Base-by-base conservation (phyloP, 2,888 invertebrate genomes). In the Rhagophthalmus giganteus region DNA sequence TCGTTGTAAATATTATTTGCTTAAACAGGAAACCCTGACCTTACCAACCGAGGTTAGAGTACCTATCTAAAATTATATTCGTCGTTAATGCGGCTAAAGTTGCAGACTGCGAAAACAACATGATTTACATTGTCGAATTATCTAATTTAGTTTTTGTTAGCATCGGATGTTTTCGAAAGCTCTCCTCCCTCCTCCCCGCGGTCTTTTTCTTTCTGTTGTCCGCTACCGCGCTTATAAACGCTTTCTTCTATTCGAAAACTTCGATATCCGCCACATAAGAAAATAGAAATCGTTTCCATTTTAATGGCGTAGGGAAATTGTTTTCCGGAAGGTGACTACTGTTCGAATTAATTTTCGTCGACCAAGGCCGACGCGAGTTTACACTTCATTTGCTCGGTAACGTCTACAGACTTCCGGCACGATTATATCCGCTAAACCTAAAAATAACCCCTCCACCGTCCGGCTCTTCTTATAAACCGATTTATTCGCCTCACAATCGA, bases 381-480 rank as follows among this genome's bases (percentile, higher is more conserved):
- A 41, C 46, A 52, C 34, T 47, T 41, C 31, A 34, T 30, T 47
- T 47, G 34, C 52, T 32, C 34, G 26, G 37, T 39, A 52, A 52
- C 47, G 45, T 38, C 40, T 40, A 33, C 34, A 20, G 45, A 51
- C 45, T 51, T 51, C 45, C 51, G 39, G 45, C 20, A 39, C 16
- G 34, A 37, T 25, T 39, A 30, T 34, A 34, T 40, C 26, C 26
- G 42, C 30, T 32, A 33, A 16, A 39, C 26, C 40, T 13, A 34
- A 33, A 48, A 34, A 48, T 40, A 40, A 42, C 25, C 33, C 15
- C 9, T 9, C n/a, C n/a, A n/a, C n/a, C 37, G 30, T 12, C 7
- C 20, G 16, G 10, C n/a, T 12, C 39, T 15, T 10, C 30, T 30
- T 30, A 2, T 24, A 6, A 24, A 13, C 24, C 24, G 37, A 37